Conservation (phyloP, 2,888 invertebrate genomes). For the Apeira syringaria region DNA sequence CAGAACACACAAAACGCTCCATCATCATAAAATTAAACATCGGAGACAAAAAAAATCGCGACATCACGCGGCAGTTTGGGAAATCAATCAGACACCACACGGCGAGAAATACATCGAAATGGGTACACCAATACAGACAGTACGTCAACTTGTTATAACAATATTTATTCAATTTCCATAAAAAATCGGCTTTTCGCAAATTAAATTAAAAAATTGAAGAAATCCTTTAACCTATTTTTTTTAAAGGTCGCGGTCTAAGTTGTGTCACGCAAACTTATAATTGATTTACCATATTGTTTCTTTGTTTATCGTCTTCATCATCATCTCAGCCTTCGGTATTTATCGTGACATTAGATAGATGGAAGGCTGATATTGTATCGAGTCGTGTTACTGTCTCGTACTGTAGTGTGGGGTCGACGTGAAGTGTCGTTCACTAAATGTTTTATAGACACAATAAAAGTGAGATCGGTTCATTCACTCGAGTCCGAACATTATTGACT, state of each 20-base stretch:
- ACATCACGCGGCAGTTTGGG: conserved; percentile 11
- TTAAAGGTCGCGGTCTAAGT: no score
- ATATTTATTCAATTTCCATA: no score
- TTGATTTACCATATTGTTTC: no score
- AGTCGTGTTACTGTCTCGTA: neutral
- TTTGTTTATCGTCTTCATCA: no score
- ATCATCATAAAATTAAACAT: conserved; percentile 19
- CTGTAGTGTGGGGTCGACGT: neutral
- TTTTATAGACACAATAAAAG: conserved; percentile 20
- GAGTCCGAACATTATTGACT: conserved; percentile 18
- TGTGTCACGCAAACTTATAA: no score
- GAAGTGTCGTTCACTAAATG: conserved; percentile 20
- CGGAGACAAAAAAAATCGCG: conserved; percentile 17
- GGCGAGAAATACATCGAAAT: conserved; percentile 17
- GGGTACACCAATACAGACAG: conserved; percentile 4
- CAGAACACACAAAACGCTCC: conserved; percentile 14
- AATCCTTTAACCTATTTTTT: no score
- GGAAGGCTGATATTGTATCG: no score
- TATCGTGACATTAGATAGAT: neutral
- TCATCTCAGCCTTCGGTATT: no score
- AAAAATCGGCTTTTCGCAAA: no score
- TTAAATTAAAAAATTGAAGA: no score
- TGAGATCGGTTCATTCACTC: conserved; percentile 21
- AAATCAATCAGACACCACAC: conserved; percentile 22
- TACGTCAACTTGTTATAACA: no score